Evolutionary conservation across 2,888 invertebrate species (phyloP).

Genomic region (Macaria liturata): DNA sequence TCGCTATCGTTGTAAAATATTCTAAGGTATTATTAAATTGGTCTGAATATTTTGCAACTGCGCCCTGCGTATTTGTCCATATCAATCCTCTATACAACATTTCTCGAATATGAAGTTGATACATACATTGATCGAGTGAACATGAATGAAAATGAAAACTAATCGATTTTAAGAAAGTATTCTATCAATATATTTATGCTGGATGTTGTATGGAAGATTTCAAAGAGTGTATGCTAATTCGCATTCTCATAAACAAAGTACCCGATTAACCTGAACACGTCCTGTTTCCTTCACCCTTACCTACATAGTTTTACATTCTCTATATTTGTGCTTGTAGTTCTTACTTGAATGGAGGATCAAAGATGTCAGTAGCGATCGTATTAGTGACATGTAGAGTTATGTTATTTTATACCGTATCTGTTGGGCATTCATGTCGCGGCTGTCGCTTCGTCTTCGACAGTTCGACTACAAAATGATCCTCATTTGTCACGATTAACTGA

Average conservation of each 20-base stretch:
- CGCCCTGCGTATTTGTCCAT: slow-evolving; percentile 54
- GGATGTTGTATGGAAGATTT: slow-evolving; percentile 62
- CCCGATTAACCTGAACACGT: slow-evolving; percentile 40
- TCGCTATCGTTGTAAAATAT: slow-evolving; percentile 59
- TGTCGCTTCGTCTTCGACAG: slow-evolving; percentile 63
- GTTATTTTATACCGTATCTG: slow-evolving; percentile 54
- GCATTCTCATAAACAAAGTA: slow-evolving; percentile 38
- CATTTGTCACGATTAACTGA: slow-evolving; percentile 44
- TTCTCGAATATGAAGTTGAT: slow-evolving; percentile 11
- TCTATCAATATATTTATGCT: neutral
- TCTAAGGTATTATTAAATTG: slow-evolving; percentile 23
- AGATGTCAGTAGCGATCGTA: slow-evolving; percentile 59
- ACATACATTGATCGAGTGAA: no score
- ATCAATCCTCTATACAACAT: slow-evolving; percentile 60
- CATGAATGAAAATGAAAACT: no score
- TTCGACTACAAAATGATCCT: slow-evolving; percentile 71
- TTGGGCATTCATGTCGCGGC: slow-evolving; percentile 65
- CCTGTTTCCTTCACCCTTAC: slow-evolving; percentile 70
- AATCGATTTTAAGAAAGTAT: no score
- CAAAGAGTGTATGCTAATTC: slow-evolving; percentile 69
- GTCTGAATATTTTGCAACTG: slow-evolving; percentile 62
- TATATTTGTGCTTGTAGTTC: slow-evolving; percentile 71
- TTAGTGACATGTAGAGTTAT: slow-evolving; percentile 68
- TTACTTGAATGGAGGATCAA: slow-evolving; percentile 70
- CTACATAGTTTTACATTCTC: slow-evolving; percentile 52